phyloP scores from a whole-genome alignment of 2,797 vertebrate genomes.

The Thripadectes ignobilis region DNA sequence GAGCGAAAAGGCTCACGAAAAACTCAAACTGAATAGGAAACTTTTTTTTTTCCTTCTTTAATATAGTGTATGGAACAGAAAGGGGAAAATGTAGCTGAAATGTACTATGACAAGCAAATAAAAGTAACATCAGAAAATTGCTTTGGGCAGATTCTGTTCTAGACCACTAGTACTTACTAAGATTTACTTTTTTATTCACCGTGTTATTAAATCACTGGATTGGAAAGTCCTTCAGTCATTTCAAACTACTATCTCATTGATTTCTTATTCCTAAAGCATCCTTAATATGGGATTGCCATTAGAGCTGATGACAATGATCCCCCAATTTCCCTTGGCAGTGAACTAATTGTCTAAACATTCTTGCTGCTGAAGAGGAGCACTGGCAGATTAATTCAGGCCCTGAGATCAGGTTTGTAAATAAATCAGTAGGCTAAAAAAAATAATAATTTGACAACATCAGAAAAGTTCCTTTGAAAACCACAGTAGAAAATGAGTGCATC shows the following conservation, averaged over 20 bases:
- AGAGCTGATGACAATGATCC: background rate
- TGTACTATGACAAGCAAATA: slow-evolving; percentile 35
- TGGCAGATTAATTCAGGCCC: background rate
- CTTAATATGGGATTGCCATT: background rate
- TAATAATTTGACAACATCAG: background rate
- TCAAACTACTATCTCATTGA: slow-evolving; percentile 46
- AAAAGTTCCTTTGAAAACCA: background rate
- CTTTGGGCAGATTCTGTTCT: slow-evolving; percentile 46
- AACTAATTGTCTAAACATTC: background rate
- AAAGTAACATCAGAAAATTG: slow-evolving; percentile 50
- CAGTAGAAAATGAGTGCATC: background rate
- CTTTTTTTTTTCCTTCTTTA: background rate
- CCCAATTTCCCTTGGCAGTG: background rate
- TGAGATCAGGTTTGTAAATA: background rate
- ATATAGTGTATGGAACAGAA: background rate
- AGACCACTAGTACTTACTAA: slow-evolving; percentile 53
- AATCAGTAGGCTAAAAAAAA: background rate
- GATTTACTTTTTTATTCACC: slow-evolving; percentile 30
- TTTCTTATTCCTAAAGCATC: slow-evolving; percentile 26
- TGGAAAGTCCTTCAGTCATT: slow-evolving; percentile 61
- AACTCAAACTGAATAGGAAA: background rate
- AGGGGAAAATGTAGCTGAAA: background rate
- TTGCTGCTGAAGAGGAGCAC: background rate
- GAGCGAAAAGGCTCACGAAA: background rate
- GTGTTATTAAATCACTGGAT: slow-evolving; percentile 45